Conservation (phyloP, 2,113 vertebrate genomes). For the Porphyrio hochstetteri region DNA sequence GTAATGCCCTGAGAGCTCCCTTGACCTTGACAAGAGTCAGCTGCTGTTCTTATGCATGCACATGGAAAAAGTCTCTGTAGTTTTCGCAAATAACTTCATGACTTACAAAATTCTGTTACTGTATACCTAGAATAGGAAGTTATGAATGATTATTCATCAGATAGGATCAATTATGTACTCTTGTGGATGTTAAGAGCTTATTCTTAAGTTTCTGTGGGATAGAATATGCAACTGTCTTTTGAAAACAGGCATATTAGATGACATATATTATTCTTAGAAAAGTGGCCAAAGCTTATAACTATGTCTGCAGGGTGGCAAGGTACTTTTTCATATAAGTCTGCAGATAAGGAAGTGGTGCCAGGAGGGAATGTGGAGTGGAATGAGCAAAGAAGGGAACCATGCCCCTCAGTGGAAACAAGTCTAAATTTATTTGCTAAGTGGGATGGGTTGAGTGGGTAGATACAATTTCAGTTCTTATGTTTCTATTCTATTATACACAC, state of each 20-base stretch:
- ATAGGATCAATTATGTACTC: accelerated
- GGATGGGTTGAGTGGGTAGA: neutral
- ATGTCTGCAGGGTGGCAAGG: neutral
- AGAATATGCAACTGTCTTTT: neutral
- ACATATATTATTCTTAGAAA: neutral
- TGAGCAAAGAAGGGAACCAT: neutral
- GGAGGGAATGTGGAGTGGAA: neutral
- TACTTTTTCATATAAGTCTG: neutral
- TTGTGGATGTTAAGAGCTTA: neutral
- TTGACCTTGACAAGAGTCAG: neutral
- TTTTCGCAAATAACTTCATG: neutral
- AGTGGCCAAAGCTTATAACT: neutral
- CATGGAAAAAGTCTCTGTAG: neutral
- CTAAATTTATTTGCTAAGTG: neutral
- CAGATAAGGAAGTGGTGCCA: neutral
- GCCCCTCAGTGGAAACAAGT: neutral
- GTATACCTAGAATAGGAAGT: neutral
- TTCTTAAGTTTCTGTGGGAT: neutral
- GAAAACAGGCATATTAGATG: neutral
- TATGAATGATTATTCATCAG: neutral
- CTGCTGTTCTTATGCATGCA: neutral
- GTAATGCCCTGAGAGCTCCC: neutral
- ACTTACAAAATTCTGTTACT: neutral
- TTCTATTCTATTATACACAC: neutral
- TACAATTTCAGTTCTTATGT: neutral